A percentile compares a stretch with the other conserved stretches of the same genome.
Conservation (phyloP, 1,140 invertebrate species). For the Platyura marginata region DNA sequence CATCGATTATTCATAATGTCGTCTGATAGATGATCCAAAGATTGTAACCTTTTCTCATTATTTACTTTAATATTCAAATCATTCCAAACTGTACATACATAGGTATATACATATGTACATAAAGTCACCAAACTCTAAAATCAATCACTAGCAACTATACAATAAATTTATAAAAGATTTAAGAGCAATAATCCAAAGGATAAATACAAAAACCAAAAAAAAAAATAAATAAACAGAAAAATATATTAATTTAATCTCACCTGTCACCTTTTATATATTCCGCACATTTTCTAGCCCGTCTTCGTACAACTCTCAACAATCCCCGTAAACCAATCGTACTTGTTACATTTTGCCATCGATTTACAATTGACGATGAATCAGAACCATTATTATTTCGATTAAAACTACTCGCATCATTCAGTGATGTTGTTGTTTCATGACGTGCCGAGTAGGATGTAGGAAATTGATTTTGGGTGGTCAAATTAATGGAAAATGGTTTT, state of each 20-base stretch:
- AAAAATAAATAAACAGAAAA: too few relatives aligned
- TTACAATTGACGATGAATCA: neutral
- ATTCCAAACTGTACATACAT: neutral
- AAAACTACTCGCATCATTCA: too few relatives aligned
- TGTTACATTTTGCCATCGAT: neutral
- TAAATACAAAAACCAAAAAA: neutral
- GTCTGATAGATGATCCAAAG: too few relatives aligned
- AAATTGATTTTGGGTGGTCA: slow-evolving; percentile 2
- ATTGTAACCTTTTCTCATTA: too few relatives aligned
- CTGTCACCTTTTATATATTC: neutral
- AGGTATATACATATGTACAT: too few relatives aligned
- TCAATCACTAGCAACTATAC: neutral
- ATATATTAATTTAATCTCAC: too few relatives aligned
- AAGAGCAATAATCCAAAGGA: neutral
- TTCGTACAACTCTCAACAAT: neutral
- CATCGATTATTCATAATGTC: too few relatives aligned
- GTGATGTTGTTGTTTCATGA: neutral
- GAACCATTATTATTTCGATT: neutral
- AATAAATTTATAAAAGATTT: neutral
- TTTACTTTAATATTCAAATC: too few relatives aligned
- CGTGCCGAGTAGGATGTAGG: neutral
- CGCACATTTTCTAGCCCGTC: neutral
- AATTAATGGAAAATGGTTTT: neutral
- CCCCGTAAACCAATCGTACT: neutral
- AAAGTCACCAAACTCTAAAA: too few relatives aligned